Evolutionary conservation across 2,888 invertebrate genomes (phyloP).

Genomic region (Agriopis leucophaearia): DNA sequence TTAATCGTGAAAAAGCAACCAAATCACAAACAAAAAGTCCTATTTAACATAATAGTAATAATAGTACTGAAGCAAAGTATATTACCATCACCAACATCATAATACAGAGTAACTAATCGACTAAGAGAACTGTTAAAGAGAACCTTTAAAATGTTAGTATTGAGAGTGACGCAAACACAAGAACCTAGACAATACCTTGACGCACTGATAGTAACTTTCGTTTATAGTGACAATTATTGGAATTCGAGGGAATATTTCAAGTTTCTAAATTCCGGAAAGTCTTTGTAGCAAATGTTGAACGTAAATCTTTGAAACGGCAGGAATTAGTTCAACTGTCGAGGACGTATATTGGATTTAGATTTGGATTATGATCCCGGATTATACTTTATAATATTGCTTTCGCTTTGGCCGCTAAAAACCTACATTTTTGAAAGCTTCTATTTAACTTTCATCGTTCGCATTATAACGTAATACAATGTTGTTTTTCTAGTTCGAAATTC

Average conservation of each 20-base stretch:
- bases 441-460: not conserved
- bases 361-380: constrained; percentile 12
- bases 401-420: not conserved
- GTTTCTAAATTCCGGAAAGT: constrained; percentile 12
- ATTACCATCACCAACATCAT: not conserved
- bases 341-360: constrained; percentile 18
- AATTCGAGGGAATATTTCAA: constrained; percentile 5
- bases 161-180: constrained; percentile 7
- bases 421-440: not conserved
- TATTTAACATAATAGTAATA: not conserved
- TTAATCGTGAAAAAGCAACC: not conserved
- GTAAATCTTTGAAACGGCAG: constrained; percentile 13
- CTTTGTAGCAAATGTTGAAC: constrained; percentile 11
- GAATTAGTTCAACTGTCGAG: constrained; percentile 19
- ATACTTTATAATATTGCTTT: not conserved
- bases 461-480: too few species aligned
- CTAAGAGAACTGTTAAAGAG: not conserved
- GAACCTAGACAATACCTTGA: constrained; percentile 8
- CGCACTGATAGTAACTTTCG: constrained; percentile 5
- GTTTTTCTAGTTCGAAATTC: too few species aligned
- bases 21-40: not conserved
- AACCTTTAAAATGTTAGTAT: not conserved
- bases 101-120: not conserved
- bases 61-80: not conserved
- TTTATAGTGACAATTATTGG: constrained; percentile 23